A percentile compares a stretch with the other conserved stretches of the same genome.
phyloP scores from a whole-genome alignment of 2,113 vertebrate genomes.

The Pomatorhinus ruficollis region DNA sequence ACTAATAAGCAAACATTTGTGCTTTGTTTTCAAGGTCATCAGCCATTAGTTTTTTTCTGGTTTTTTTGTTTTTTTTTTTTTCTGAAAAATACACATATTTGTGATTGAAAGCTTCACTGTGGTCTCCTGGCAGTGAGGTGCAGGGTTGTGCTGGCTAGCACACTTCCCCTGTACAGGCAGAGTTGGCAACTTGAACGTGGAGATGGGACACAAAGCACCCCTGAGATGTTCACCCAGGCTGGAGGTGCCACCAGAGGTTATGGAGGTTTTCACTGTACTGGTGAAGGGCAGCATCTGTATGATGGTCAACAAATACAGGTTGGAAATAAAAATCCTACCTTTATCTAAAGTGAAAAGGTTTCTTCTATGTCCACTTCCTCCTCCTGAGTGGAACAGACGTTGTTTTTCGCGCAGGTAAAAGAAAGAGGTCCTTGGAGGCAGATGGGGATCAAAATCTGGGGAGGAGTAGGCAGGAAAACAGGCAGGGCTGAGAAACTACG shows the following conservation, averaged over 20 bases:
- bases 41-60: not conserved
- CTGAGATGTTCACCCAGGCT: not conserved
- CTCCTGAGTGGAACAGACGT: not conserved
- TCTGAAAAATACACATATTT: not conserved
- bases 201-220: not conserved
- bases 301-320: not conserved
- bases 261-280: fast-evolving
- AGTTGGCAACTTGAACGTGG: not conserved
- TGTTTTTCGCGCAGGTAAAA: not conserved
- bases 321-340: not conserved
- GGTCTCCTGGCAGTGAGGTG: not conserved
- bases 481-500: fast-evolving
- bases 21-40: not conserved
- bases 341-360: not conserved
- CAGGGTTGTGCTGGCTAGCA: not conserved
- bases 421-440: not conserved
- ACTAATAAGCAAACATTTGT: not conserved
- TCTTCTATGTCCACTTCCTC: not conserved
- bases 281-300: not conserved
- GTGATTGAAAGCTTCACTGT: not conserved
- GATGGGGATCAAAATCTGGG: not conserved
- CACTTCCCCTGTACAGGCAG: fast-evolving
- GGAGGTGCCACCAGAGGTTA: not conserved
- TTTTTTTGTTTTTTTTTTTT: not conserved
- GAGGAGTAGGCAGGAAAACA: not conserved